Percentiles rank a stretch among this genome's conserved stretches.
Conservation (phyloP, 2,888 invertebrate genomes). For the Apocheima hispidaria region DNA sequence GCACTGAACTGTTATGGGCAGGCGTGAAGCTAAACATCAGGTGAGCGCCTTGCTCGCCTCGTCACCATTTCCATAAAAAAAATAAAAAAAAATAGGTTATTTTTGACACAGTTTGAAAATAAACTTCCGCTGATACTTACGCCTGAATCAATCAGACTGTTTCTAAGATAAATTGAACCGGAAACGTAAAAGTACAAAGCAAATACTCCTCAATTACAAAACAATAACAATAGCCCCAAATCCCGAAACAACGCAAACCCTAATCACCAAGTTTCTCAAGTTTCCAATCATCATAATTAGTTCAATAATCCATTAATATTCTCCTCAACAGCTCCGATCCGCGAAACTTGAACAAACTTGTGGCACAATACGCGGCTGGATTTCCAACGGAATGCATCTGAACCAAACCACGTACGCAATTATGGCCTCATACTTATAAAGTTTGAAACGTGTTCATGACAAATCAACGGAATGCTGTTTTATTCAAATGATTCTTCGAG, state of each 20-base stretch:
- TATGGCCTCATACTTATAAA: slow-evolving; percentile 49
- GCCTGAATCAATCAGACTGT: neutral
- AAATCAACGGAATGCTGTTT: slow-evolving; percentile 28
- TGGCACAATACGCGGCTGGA: slow-evolving; percentile 41
- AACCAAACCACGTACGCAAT: slow-evolving; percentile 61
- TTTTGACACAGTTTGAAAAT: too few relatives aligned
- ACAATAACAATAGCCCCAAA: slow-evolving; percentile 16
- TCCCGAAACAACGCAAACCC: slow-evolving; percentile 10
- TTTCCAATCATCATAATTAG: slow-evolving; percentile 33
- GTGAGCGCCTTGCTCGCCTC: too few relatives aligned
- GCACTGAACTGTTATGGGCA: too few relatives aligned
- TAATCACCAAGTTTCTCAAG: slow-evolving; percentile 24
- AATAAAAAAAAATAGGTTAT: too few relatives aligned
- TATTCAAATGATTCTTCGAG: neutral
- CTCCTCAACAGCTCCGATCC: slow-evolving; percentile 41
- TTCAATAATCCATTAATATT: slow-evolving; percentile 47
- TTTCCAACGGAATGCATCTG: slow-evolving; percentile 53
- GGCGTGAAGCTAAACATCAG: too few relatives aligned
- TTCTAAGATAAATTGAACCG: neutral
- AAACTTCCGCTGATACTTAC: too few relatives aligned
- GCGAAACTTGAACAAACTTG: slow-evolving; percentile 51
- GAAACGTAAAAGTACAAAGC: neutral
- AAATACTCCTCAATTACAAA: slow-evolving; percentile 3
- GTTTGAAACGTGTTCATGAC: slow-evolving; percentile 30
- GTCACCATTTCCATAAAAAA: too few relatives aligned